Evolutionary conservation across 2,113 vertebrate genomes (phyloP), one percentile per base, ranked within the genome.

Genomic region (Hyperopisus bebe): DNA sequence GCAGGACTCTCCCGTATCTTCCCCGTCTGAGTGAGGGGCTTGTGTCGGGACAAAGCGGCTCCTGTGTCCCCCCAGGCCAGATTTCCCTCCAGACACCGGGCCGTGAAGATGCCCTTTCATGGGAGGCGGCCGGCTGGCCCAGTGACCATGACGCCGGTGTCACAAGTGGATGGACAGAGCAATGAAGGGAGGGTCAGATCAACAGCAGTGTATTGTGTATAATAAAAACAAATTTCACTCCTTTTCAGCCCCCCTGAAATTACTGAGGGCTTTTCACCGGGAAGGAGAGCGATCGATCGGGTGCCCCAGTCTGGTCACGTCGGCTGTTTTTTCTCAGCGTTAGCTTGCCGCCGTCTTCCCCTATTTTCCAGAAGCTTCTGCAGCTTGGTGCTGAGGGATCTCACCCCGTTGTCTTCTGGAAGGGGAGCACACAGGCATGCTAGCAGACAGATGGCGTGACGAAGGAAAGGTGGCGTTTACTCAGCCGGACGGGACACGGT

Each of bases 381-480:
- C 90, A 70, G 80, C 39, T 21, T 74, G 42, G 17, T 17, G 44
- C 44, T 86, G 24, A 39, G 80, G 48, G 19, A 70, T 21, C 90
- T 92, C 87, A 84, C 80, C 13, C 85, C 13, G 39, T 77, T 90
- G 90, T 93, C 93, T 94, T 91, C 92, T 92, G 91, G 50, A 27
- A 17, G 10, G 91, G 87, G 53, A 50, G 89, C 90, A 31, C 39
- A n/a, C 3, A 15, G 46, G 48, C 70, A 50, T 39, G 80, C 83
- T 85, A 89, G n/a, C 39, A 90, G 92, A 92, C 95, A 96, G 94
- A 94, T 94, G 94, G 95, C 95, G 94, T 91, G 91, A 90, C 89
- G 91, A 92, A 90, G 88, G 90, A 93, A 94, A 91, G 89, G 88
- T 91, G 91, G 88, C 91, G 88, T 35, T 51, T 35, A 10, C 46